Evolutionary conservation across 2,797 vertebrate species (phyloP), one percentile per base, ranked within the genome.

Genomic region (Labroides dimidiatus): DNA sequence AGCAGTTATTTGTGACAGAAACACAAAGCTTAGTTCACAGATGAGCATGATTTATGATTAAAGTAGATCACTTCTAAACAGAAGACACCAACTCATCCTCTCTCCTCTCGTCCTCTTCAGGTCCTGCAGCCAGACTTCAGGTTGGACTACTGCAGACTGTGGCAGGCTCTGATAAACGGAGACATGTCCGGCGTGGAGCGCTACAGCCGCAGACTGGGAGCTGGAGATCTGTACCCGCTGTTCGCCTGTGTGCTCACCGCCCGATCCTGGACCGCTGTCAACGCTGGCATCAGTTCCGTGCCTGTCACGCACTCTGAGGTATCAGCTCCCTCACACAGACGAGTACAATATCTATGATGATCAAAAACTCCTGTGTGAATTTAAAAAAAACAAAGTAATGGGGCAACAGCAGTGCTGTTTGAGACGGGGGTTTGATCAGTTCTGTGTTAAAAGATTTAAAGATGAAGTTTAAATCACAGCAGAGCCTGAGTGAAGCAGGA

Each of bases 231-330:
- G 52, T 99, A 95, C 82, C 95, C 96, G 0, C 92, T 99, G 44
- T 98, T 99, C 0, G 96, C 97, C 68, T 99, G 97, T 48, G 94
- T 99, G 84, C 93, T 99, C 54, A 98, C 97, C 0, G 96, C 95
- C 41, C 95, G 97, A 20, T 98, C 97, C 16, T 99, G 98, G 98
- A 89, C 91, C 14, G 94, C 96, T 0, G 94, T 99, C 87, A 98
- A 90, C 60, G 85, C 81, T 9, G 98, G 98, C 41, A 98, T 99
- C 69, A 92, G 93, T 72, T 92, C 89, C 12, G 94, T 90, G 0
- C 95, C 97, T 0, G 90, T 98, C 72, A 95, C 95, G 4, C 84
- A 83, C 11, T 88, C 93, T 0, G 98, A 99, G 97, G 95, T 96
- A 88, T 19, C 33, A 54, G 8, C 51, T 17, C 20, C 8, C 20